Base-by-base conservation (phyloP, 2,888 invertebrate species). In the Microctonus hyperodae region DNA sequence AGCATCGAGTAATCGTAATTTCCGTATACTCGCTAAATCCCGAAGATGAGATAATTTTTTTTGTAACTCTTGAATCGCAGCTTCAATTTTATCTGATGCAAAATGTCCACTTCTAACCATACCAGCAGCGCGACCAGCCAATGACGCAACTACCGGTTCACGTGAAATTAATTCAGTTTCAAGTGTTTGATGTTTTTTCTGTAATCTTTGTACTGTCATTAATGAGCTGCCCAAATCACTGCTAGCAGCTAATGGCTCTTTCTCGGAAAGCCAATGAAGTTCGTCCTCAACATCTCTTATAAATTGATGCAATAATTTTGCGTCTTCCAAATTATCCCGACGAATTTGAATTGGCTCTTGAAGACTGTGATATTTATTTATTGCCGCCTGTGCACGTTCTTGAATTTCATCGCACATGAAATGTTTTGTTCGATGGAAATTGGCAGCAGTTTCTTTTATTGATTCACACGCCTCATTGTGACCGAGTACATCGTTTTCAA, bases 251-350 rank as follows among this genome's bases (percentile, higher is more conserved):
- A 91, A 81, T 0, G 89, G 88, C 76, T 91, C 90, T 74, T 92
- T 91, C 75, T 94, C 92, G 4, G 87, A 86, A n/a, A 98, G 85
- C 98, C 98, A 98, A 73, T 92, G 90, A 63, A 95, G 80, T 83
- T 98, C 97, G 80, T 98, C 97, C 69, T 96, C 95, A 0, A 96
- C 93, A 79, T 98, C 98, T 25, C 96, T 87, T 55, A 93, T 88
- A 87, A 97, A 97, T 78, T 96, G 93, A 79, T 97, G 96, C 71
- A 97, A 85, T 55, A 93, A 86, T 2, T 92, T 89, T 0, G 97
- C 95, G 72, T 97, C 97, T 79, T 96, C 95, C 40, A 99, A 86
- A 82, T 97, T 95, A 78, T 98, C 97, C 44, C 95, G 88, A 0
- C 96, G 88, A 70, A 95, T 95, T 81, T 95, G 93, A 83, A 96